These are phyloP conservation scores for Malthinus seriepunctatus DNA, from an alignment of 2,888 invertebrate genomes.

Conservation along the genomic window DNA sequence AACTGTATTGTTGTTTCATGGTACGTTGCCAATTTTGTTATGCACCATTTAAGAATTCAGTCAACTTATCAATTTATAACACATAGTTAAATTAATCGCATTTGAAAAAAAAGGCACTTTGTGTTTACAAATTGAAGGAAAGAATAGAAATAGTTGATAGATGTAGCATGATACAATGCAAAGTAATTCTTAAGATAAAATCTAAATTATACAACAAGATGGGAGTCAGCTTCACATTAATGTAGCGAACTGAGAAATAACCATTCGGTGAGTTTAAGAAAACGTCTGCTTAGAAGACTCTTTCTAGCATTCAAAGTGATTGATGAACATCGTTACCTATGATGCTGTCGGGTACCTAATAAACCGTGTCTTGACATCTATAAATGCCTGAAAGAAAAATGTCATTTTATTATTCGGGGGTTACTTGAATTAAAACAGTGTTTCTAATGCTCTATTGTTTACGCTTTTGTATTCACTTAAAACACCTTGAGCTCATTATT, in stretches of 20 bases:
- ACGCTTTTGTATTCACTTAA: too few relatives aligned
- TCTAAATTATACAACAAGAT: not conserved
- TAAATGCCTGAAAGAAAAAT: not conserved
- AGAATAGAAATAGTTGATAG: too few relatives aligned
- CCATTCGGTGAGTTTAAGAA: constrained; percentile 20
- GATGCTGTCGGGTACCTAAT: constrained; percentile 11
- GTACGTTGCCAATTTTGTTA: constrained; percentile 16
- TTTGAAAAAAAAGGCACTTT: too few relatives aligned
- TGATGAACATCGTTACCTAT: constrained; percentile 27
- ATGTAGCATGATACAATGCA: too few relatives aligned
- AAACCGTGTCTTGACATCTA: not conserved
- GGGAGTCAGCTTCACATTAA: too few relatives aligned
- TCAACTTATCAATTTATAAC: constrained; percentile 13
- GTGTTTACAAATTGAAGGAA: too few relatives aligned
- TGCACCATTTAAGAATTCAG: constrained; percentile 16
- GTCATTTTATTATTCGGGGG: not conserved
- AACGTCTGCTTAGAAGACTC: constrained; percentile 19
- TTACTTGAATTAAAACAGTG: too few relatives aligned
- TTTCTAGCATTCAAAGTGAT: constrained; percentile 24
- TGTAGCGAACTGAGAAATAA: not conserved
- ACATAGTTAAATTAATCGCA: too few relatives aligned
- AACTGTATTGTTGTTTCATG: constrained; percentile 26
- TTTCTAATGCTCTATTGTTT: too few relatives aligned
- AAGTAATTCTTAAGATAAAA: not conserved
- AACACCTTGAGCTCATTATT: too few relatives aligned